Conservation (phyloP, 2,797 vertebrate genomes). For the Clarias pachynema region DNA sequence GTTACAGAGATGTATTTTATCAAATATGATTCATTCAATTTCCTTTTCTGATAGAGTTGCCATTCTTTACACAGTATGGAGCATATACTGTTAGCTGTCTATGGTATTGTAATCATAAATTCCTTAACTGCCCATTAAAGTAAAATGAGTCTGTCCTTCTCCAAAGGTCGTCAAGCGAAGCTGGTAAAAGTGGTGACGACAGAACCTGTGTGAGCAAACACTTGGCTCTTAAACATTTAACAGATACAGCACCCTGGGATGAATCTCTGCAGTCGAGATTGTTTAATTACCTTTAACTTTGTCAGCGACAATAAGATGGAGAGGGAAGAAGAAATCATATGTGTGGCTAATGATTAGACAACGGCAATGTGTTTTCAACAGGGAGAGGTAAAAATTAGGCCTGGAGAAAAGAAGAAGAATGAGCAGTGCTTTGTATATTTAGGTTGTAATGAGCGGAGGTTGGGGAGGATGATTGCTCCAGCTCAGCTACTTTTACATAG, state of each 20-base stretch:
- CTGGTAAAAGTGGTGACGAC: background rate
- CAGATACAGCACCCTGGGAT: constrained; percentile 19
- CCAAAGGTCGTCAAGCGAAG: background rate
- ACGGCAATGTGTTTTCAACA: constrained; percentile 28
- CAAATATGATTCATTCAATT: constrained; percentile 19
- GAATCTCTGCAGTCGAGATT: constrained; percentile 32
- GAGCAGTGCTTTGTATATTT: constrained; percentile 25
- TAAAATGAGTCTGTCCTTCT: background rate
- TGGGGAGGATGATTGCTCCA: background rate
- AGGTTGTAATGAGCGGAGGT: background rate
- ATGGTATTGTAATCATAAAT: background rate
- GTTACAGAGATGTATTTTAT: constrained; percentile 24
- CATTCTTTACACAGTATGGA: constrained; percentile 8
- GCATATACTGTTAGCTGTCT: background rate
- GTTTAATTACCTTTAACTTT: constrained; percentile 50
- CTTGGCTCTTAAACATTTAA: constrained; percentile 19
- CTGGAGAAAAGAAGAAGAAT: constrained; percentile 30
- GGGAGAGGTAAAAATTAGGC: constrained; percentile 21
- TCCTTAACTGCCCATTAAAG: background rate
- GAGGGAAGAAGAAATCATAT: constrained; percentile 42
- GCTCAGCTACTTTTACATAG: background rate
- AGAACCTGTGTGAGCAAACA: constrained; percentile 8
- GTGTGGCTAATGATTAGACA: constrained; percentile 40
- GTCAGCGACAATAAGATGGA: constrained; percentile 37
- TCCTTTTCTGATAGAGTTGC: background rate